Percentiles rank a stretch among this genome's conserved stretches.
These are phyloP conservation scores for Oxytorus armatus DNA, from an alignment of 2,888 invertebrate species.

Conservation along the genomic window DNA sequence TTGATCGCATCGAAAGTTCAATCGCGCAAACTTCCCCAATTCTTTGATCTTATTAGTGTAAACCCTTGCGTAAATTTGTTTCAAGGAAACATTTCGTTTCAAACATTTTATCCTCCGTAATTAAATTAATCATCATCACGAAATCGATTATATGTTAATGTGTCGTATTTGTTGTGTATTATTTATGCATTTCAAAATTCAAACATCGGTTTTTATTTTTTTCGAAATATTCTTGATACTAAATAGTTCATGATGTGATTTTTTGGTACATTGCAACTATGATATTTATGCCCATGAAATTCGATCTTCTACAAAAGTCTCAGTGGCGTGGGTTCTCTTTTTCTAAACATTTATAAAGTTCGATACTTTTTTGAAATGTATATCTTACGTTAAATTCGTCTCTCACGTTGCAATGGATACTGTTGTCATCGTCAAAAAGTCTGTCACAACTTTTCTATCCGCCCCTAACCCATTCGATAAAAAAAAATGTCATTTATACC, in stretches of 20 bases:
- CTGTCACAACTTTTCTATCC: not conserved
- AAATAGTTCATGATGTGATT: no score
- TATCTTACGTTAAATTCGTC: constrained; percentile 30
- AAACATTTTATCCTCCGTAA: not conserved
- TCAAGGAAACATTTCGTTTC: not conserved
- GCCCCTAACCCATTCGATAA: not conserved
- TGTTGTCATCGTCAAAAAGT: constrained; percentile 25
- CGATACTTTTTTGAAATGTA: not conserved
- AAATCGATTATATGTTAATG: no score
- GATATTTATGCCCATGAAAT: no score
- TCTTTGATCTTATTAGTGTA: not conserved
- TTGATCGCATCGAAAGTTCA: constrained; percentile 10
- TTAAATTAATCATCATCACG: no score
- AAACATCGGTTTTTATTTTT: no score
- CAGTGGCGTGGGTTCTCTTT: no score
- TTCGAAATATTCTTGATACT: no score
- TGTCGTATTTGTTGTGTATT: no score
- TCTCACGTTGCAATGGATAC: constrained; percentile 3
- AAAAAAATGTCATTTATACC: not conserved
- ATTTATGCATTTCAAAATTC: no score
- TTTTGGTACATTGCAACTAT: no score
- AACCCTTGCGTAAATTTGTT: not conserved
- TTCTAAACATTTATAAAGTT: not conserved
- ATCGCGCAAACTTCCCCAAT: not conserved
- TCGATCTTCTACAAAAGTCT: not conserved